phyloP scores from a whole-genome alignment of 1,140 invertebrate genomes.

The Varroa destructor region DNA sequence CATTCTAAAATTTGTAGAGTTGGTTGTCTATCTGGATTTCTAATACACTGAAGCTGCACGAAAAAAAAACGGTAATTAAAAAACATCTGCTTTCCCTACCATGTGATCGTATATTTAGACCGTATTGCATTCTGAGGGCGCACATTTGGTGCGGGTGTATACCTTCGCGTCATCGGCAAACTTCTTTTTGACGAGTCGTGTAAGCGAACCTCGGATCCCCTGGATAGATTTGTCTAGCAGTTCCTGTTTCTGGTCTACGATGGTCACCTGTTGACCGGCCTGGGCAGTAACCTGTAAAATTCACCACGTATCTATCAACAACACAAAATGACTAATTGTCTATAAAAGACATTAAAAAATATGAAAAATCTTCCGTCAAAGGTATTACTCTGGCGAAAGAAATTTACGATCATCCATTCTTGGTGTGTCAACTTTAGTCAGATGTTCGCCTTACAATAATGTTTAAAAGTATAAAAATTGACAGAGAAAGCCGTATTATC shows the following conservation, averaged over 20 bases:
- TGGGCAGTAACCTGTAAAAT: constrained; percentile 56
- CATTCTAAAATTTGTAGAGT: background rate
- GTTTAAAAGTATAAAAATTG: too few relatives aligned
- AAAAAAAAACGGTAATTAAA: too few relatives aligned
- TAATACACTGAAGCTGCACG: background rate
- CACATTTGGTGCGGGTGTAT: constrained; percentile 9
- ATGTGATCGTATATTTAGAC: background rate
- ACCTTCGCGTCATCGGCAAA: constrained; percentile 49
- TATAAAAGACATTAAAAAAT: background rate
- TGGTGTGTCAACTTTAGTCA: too few relatives aligned
- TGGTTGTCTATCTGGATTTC: background rate
- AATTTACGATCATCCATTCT: too few relatives aligned
- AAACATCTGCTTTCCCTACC: too few relatives aligned
- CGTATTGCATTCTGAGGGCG: too few relatives aligned
- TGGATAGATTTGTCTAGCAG: constrained; percentile 54
- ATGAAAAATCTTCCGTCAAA: constrained; percentile 30
- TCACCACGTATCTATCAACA: background rate
- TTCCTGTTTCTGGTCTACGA: constrained; percentile 58
- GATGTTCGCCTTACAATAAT: too few relatives aligned
- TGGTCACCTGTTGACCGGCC: constrained; percentile 57
- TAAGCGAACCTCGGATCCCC: constrained; percentile 54
- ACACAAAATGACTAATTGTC: background rate
- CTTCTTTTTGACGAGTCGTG: constrained; percentile 61
- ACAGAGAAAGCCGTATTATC: too few relatives aligned
- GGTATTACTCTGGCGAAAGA: constrained; percentile 28